Evolutionary conservation across 2,113 vertebrate genomes (phyloP), one percentile per base, ranked within the genome.

Genomic region (Protobothrops flavoviridis): DNA sequence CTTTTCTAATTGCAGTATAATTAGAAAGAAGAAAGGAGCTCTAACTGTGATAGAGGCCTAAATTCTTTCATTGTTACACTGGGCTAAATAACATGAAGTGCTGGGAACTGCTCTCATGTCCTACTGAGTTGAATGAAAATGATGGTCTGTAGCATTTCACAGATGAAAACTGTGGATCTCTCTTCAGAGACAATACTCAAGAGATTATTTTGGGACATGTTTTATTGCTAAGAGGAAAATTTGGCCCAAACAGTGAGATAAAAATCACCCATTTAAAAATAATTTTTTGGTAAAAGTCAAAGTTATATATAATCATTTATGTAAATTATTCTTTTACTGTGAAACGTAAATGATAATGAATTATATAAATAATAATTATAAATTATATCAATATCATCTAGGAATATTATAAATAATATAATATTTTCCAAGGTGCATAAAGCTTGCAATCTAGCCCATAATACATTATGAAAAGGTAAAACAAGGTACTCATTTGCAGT

Each of bases 401-500:
- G 33, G 57, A 89, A 57, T 92, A 33, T 69, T 93, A 93, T 92
- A 20, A 85, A 94, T 55, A 6, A 92, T 90, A 43, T 90, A 53
- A 94, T 88, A 59, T 89, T 94, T 94, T 90, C 29, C 55, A 91
- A 92, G 94, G 8, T 6, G 88, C 87, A 95, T 91, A n/a, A 55
- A 33, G 45, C 55, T 94, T 7, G 86, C 39, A 92, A 26, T 87
- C 45, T 48, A 8, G 15, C 50, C 0, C 69, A 87, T 61, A 7
- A 92, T 89, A 57, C 92, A 91, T 94, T 24, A 94, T 88, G 92
- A 74, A 0, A 69, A 94, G 94, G 74, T 53, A 53, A 87, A 55
- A 55, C 50, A 94, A 92, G 39, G 85, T 91, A 91, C 85, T 96
- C 39, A 95, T 96, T 91, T 94, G 93, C 97, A 96, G 87, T 56